phyloP scores from a whole-genome alignment of 2,113 vertebrate species.

The Alaudala cheleensis region DNA sequence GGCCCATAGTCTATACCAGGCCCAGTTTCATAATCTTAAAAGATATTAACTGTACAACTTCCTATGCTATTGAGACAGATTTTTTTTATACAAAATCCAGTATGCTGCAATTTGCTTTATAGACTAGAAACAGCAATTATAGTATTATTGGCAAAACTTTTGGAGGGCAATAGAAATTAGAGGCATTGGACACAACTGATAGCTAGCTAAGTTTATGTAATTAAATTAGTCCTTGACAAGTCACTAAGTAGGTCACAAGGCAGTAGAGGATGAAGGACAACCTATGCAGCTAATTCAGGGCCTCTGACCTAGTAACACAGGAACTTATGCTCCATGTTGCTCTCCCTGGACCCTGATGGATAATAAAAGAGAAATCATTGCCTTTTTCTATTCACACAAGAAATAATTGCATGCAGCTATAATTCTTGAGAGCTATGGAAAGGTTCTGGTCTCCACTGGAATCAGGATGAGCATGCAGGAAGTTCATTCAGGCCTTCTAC shows the following conservation, averaged over 20 bases:
- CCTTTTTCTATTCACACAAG: not conserved
- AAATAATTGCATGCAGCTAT: not conserved
- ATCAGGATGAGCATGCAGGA: not conserved
- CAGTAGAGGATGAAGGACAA: not conserved
- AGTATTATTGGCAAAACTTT: not conserved
- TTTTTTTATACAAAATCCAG: not conserved
- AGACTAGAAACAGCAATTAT: not conserved
- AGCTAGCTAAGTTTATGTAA: not conserved
- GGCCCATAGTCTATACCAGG: not conserved
- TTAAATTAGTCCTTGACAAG: conserved; percentile 4
- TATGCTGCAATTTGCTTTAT: not conserved
- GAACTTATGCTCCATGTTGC: not conserved
- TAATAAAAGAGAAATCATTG: not conserved
- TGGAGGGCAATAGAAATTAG: not conserved
- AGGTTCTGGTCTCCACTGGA: not conserved
- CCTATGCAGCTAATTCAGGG: not conserved
- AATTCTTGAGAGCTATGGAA: not conserved
- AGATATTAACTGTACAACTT: not conserved
- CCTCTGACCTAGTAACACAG: not conserved
- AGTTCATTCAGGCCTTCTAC: not conserved
- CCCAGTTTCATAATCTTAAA: not conserved
- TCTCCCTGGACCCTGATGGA: not conserved
- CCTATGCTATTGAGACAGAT: not conserved
- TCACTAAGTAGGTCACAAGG: not conserved
- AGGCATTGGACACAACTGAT: not conserved